Conservation (phyloP, 2,113 vertebrate species). For the Cyanocitta stelleri region DNA sequence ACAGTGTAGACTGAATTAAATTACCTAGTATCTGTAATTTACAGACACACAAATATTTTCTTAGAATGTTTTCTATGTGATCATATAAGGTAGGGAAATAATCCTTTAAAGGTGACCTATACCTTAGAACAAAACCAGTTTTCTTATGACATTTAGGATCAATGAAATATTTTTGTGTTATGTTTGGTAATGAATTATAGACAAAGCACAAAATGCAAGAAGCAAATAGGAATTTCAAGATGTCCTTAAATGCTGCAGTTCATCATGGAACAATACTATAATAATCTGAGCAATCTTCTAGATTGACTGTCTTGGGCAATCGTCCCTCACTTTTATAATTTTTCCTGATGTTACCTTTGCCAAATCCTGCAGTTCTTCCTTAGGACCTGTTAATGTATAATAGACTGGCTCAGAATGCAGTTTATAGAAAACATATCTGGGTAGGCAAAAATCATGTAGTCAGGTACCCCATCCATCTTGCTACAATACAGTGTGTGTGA, state of each 20-base stretch:
- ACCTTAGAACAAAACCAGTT: conserved; percentile 45
- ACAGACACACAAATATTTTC: conserved; percentile 75
- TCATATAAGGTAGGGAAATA: conserved; percentile 28
- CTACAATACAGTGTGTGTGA: neutral
- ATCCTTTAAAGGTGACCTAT: neutral
- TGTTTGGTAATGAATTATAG: conserved; percentile 15
- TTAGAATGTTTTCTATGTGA: conserved; percentile 68
- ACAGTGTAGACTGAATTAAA: conserved; percentile 66
- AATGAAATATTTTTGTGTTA: conserved; percentile 45
- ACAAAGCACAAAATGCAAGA: conserved; percentile 46
- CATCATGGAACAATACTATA: conserved; percentile 21
- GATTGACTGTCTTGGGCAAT: conserved; percentile 23
- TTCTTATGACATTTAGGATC: conserved; percentile 50
- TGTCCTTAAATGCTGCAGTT: conserved; percentile 63
- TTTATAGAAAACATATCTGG: neutral
- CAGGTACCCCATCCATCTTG: neutral
- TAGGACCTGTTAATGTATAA: neutral
- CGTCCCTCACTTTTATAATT: conserved; percentile 26
- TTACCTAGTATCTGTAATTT: conserved; percentile 73
- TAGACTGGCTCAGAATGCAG: neutral
- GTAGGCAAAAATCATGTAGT: neutral
- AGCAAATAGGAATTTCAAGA: conserved; percentile 35
- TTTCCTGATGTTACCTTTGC: conserved; percentile 45
- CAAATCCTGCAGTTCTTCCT: conserved; percentile 17
- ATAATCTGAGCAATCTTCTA: conserved; percentile 39